phyloP scores from a whole-genome alignment of 2,797 vertebrate genomes.

The Netta rufina region DNA sequence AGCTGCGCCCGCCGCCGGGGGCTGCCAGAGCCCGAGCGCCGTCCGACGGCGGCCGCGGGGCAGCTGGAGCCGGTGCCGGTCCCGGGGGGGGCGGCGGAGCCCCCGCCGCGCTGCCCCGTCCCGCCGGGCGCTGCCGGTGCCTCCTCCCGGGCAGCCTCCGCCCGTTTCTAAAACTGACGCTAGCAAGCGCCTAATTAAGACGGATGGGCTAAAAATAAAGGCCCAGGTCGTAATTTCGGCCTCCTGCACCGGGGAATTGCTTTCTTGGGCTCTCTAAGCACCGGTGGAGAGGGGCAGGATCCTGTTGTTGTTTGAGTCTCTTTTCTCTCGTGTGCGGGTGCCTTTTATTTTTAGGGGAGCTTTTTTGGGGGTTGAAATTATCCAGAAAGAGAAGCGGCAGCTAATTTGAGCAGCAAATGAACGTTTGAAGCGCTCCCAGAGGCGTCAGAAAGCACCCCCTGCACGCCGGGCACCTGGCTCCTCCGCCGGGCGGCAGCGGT shows the following conservation, averaged over 20 bases:
- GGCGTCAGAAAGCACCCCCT: neutral
- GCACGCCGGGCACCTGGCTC: neutral
- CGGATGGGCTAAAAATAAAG: constrained; percentile 50
- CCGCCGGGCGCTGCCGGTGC: neutral
- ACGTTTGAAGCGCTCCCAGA: neutral
- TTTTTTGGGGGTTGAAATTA: constrained; percentile 34
- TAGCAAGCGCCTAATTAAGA: constrained; percentile 28
- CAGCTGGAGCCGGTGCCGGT: neutral
- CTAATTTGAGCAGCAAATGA: constrained; percentile 31
- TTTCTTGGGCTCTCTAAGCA: neutral
- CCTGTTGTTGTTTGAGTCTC: neutral
- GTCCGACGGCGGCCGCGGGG: neutral
- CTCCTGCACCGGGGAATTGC: neutral
- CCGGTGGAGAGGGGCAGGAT: neutral
- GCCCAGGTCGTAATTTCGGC: constrained; percentile 28
- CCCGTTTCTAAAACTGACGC: constrained; percentile 2
- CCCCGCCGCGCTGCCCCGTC: neutral
- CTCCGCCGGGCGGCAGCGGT: neutral
- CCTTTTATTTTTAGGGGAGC: constrained; percentile 39
- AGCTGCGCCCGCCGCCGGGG: neutral
- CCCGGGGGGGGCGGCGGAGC: neutral
- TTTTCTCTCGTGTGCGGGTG: neutral
- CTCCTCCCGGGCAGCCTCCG: neutral
- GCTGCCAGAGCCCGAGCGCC: neutral
- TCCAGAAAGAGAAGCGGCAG: neutral